phyloP scores from a whole-genome alignment of 1,140 invertebrate species.

The Xylocopa sonorina region DNA sequence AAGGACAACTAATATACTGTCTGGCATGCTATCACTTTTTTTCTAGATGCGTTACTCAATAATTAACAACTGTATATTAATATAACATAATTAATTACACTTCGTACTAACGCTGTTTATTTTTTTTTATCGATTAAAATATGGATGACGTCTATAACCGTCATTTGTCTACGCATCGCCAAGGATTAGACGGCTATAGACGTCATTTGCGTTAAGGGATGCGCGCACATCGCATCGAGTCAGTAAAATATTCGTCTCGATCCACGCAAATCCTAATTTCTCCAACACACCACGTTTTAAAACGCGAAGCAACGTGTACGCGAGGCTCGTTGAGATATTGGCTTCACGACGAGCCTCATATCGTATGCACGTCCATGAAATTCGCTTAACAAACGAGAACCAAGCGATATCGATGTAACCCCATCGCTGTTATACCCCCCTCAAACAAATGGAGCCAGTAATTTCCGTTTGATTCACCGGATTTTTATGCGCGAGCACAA shows the following conservation, averaged over 20 bases:
- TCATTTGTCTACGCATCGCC: no score
- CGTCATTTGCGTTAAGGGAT: no score
- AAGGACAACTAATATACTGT: no score
- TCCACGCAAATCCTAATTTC: background rate
- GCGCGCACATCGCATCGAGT: no score
- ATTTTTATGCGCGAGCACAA: background rate
- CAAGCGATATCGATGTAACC: slow-evolving; percentile 3
- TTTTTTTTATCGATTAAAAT: no score
- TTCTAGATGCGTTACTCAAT: no score
- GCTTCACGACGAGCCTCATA: background rate
- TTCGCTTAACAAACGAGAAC: background rate
- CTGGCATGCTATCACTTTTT: no score
- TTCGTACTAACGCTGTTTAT: no score
- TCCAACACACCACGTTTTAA: background rate
- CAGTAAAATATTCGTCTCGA: slow-evolving; percentile 29
- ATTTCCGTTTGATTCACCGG: slow-evolving; percentile 2
- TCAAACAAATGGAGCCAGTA: background rate
- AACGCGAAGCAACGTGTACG: background rate
- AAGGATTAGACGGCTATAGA: no score
- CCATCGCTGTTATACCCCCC: background rate
- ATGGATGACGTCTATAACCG: no score
- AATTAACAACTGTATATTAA: no score
- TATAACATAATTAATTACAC: no score
- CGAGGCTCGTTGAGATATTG: slow-evolving; percentile 13
- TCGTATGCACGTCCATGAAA: background rate